Percentiles rank a stretch among this genome's conserved stretches.
Conservation (phyloP, 2,888 invertebrate genomes). For the Melinopterus prodromus region DNA sequence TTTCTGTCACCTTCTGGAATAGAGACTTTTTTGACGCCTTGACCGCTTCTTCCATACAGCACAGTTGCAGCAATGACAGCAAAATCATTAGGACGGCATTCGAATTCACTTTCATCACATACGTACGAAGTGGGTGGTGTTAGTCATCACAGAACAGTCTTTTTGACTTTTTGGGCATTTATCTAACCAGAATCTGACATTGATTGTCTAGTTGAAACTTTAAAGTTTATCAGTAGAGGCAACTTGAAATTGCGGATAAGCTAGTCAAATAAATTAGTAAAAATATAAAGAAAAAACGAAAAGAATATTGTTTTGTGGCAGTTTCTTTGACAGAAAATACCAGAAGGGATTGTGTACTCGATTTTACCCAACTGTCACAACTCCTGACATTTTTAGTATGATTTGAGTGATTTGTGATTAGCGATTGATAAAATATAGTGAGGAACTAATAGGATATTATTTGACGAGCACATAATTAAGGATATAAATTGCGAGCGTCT, state of each 20-base stretch:
- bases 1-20: not conserved
- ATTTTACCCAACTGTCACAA: no score
- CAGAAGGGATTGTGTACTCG: no score
- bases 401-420: no score
- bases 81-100: constrained; percentile 13
- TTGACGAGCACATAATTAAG: no score
- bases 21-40: not conserved
- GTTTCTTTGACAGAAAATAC: not conserved
- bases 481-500: no score
- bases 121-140: not conserved
- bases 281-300: not conserved
- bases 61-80: not conserved
- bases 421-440: no score
- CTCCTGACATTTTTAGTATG: no score
- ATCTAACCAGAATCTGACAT: not conserved
- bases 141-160: not conserved
- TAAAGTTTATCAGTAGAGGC: not conserved
- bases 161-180: constrained; percentile 4
- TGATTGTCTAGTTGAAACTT: not conserved
- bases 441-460: no score
- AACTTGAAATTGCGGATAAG: not conserved
- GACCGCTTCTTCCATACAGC: not conserved
- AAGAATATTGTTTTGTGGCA: not conserved
- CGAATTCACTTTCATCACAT: not conserved
- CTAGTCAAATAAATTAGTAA: not conserved